Evolutionary conservation across 1,140 invertebrate species (phyloP).

Genomic region (Drosophila bocki): DNA sequence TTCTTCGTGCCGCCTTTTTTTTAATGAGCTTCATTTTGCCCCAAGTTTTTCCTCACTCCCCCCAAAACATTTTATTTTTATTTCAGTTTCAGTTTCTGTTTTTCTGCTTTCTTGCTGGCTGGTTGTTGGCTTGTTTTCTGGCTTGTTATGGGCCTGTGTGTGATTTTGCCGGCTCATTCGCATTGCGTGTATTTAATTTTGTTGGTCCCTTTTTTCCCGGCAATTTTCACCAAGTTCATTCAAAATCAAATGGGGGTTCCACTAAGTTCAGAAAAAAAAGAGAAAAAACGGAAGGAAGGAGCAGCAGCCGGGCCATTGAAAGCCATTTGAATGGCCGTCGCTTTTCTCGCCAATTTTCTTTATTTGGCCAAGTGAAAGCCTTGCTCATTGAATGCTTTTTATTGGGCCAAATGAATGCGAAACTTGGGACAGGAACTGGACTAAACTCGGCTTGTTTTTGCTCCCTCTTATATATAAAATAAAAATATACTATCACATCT

Average conservation of each 20-base stretch:
- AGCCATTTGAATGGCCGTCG: constrained; percentile 79
- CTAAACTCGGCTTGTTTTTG: constrained; percentile 50
- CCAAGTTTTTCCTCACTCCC: constrained; percentile 26
- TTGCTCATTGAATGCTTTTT: constrained; percentile 80
- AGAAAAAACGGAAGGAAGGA: constrained; percentile 16
- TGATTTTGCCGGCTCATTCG: constrained; percentile 50
- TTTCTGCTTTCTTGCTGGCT: constrained; percentile 20
- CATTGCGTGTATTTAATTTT: constrained; percentile 77
- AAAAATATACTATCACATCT: constrained; percentile 59
- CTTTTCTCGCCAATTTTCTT: constrained; percentile 84
- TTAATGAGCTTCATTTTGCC: constrained; percentile 72
- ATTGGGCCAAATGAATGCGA: constrained; percentile 76
- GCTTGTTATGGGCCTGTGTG: constrained; percentile 62
- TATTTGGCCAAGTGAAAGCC: constrained; percentile 64
- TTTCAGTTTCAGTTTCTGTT: constrained; percentile 26
- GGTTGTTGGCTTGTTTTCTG: constrained; percentile 64
- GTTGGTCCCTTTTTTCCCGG: constrained; percentile 50
- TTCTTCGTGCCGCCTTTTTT: constrained; percentile 55
- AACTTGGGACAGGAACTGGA: constrained; percentile 32
- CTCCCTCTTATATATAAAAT: constrained; percentile 43
- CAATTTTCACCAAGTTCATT: constrained; percentile 82
- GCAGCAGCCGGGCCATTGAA: constrained; percentile 60
- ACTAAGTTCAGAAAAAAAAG: constrained; percentile 5
- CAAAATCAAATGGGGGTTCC: constrained; percentile 79
- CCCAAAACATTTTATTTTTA: constrained; percentile 20